Evolutionary conservation across 2,113 vertebrate species (phyloP), one percentile per base, ranked within the genome.

Genomic region (Pygoscelis antarcticus): DNA sequence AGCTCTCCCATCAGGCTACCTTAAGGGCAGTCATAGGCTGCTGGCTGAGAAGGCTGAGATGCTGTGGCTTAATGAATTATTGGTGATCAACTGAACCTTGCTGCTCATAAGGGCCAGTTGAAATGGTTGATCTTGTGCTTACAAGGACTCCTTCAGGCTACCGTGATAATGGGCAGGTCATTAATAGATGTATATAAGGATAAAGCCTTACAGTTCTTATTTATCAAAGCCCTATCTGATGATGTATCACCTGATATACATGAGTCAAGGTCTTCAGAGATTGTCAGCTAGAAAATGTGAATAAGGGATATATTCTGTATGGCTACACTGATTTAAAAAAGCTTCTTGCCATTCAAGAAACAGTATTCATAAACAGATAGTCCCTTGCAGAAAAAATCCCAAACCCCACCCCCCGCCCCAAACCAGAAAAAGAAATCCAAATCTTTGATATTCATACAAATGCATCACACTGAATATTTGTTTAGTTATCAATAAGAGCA

Each of bases 161-260:
- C 22, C n/a, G 26, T 29, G 51, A 62, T 58, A 93, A 49, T 11
- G 30, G 23, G 22, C 18, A 40, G 20, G 13, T 90, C 55, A 83
- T 62, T 62, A 69, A 80, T 21, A 83, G 25, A 79, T 44, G 13
- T 60, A 36, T 76, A 27, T 70, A 77, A 65, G 27, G 68, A 86
- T 76, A 88, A 79, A 83, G 40, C 34, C 62, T 72, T 71, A 79
- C 51, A 79, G 57, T 89, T 87, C n/a, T 54, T 71, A 49, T 40
- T 89, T 87, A 64, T 91, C 61, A 79, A 94, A 93, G 38, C 12
- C 12, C 19, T 91, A 19, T 58, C 52, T 76, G 82, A 68, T 44
- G 29, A 44, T 38, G 7, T 58, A 55, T 94, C 82, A 75, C 47
- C 70, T 83, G 85, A 77, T 46, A 51, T 4, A 42, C 22, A 66